phyloP scores from a whole-genome alignment of 2,888 invertebrate species.

The Sminthurinus aureus region DNA sequence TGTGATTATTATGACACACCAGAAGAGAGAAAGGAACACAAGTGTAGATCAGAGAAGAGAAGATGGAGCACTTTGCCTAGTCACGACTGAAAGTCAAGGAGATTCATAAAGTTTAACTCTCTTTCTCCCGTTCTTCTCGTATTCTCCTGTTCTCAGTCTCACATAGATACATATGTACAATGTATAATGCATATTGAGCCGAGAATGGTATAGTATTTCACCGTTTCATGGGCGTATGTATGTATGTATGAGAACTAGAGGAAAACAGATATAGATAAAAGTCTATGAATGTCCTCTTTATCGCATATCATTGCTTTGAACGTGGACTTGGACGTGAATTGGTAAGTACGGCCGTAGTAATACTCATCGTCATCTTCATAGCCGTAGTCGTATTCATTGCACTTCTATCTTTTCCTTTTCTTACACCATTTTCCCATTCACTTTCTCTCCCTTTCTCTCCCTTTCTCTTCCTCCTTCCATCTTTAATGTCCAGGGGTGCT shows the following conservation, averaged over 20 bases:
- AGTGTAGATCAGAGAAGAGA: background rate
- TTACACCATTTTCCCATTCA: conserved; percentile 4
- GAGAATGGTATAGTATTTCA: too few relatives aligned
- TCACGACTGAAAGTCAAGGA: conserved; percentile 16
- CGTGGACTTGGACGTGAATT: too few relatives aligned
- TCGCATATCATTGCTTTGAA: too few relatives aligned
- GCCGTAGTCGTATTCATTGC: too few relatives aligned
- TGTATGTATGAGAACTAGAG: background rate
- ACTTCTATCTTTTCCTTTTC: background rate
- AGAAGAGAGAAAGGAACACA: too few relatives aligned
- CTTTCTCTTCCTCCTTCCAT: background rate
- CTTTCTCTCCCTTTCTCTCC: background rate
- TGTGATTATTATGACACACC: background rate
- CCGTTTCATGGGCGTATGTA: too few relatives aligned
- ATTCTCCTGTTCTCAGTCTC: too few relatives aligned
- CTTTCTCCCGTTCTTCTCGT: background rate
- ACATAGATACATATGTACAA: too few relatives aligned
- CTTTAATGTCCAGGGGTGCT: background rate
- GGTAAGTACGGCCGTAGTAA: too few relatives aligned
- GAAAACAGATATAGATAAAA: background rate
- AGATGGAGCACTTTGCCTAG: conserved; percentile 19
- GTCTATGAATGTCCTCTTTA: too few relatives aligned
- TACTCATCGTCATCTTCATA: too few relatives aligned
- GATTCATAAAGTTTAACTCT: conserved; percentile 26
- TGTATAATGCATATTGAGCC: too few relatives aligned